These are phyloP conservation scores for Ovis canadensis DNA, from an alignment of 2,113 vertebrate species.

Conservation along the genomic window DNA sequence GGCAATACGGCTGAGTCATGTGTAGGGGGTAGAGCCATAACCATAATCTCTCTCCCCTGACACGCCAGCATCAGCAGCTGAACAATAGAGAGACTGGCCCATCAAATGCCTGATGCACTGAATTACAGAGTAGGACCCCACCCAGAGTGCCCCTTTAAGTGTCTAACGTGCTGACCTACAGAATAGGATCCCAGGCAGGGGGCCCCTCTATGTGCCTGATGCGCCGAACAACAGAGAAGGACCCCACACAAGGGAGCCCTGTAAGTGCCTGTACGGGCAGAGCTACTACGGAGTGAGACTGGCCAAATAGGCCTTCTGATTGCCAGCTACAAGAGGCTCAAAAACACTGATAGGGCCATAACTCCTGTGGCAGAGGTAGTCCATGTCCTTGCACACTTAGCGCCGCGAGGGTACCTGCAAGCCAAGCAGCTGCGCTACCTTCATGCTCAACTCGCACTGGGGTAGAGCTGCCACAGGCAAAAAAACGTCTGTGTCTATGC, in stretches of 20 bases:
- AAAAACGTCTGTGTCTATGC: not conserved
- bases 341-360: not conserved
- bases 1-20: not conserved
- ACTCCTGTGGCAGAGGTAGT: not conserved
- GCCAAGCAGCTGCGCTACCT: not conserved
- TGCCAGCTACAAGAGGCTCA: not conserved
- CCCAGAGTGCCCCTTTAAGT: not conserved
- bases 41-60: not conserved
- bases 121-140: not conserved
- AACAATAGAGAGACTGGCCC: not conserved
- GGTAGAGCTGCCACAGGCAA: not conserved
- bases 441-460: not conserved
- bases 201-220: not conserved
- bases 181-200: not conserved
- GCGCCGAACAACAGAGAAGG: not conserved
- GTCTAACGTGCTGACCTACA: not conserved
- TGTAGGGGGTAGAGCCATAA: not conserved
- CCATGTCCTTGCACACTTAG: not conserved
- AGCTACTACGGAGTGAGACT: not conserved
- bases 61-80: not conserved
- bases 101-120: not conserved
- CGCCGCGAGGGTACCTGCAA: rapidly evolving
- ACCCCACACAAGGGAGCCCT: not conserved
- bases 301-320: not conserved
- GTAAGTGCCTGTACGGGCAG: not conserved